Conservation (phyloP, 1,140 invertebrate genomes). For the Glomeris maerens region DNA sequence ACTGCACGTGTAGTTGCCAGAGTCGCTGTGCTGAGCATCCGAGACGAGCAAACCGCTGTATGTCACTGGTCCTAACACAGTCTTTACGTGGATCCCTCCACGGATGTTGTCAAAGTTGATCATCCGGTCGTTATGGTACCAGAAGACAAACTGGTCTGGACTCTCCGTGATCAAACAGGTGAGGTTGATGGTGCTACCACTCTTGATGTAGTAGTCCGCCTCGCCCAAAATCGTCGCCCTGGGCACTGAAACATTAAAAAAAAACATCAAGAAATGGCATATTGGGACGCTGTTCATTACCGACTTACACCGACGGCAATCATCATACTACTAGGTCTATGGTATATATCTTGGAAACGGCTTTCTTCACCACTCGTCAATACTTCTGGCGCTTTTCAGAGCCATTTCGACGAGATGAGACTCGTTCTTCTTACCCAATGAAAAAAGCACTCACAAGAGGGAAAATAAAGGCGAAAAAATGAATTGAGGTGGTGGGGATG, state of each 20-base stretch:
- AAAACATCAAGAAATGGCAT: slow-evolving; percentile 13
- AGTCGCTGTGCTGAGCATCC: slow-evolving; percentile 21
- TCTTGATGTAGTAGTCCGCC: slow-evolving; percentile 76
- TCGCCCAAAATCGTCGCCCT: slow-evolving; percentile 75
- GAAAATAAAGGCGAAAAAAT: no score
- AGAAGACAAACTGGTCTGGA: slow-evolving; percentile 42
- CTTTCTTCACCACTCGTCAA: no score
- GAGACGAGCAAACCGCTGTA: slow-evolving; percentile 8
- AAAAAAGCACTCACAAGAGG: no score
- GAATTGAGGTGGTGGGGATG: no score
- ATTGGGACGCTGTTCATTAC: no score
- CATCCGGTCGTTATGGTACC: slow-evolving; percentile 77
- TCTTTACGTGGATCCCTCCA: slow-evolving; percentile 34
- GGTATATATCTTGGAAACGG: no score
- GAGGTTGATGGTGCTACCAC: slow-evolving; percentile 81
- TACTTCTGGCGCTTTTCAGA: no score
- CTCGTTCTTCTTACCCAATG: no score
- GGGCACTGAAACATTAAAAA: slow-evolving; percentile 52
- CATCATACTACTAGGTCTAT: no score
- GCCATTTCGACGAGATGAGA: no score
- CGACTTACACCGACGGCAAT: no score
- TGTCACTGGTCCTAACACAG: not conserved
- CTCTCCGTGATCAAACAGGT: slow-evolving; percentile 79
- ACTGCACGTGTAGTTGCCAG: slow-evolving; percentile 28
- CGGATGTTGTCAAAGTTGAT: slow-evolving; percentile 78